Base-by-base conservation (phyloP, 1,140 invertebrate species). In the Amyelois transitella region DNA sequence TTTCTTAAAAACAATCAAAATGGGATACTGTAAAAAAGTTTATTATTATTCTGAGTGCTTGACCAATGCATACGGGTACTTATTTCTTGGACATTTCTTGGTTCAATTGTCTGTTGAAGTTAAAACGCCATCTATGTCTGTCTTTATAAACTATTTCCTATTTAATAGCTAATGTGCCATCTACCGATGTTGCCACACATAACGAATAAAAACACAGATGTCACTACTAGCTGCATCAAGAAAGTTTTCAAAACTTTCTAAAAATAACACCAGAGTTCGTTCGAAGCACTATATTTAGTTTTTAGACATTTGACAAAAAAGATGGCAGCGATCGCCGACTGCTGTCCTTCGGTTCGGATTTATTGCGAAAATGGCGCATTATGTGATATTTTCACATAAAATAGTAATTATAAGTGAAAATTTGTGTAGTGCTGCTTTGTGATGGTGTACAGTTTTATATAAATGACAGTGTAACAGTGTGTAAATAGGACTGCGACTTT, bases 241-340 rank as follows among this genome's bases (percentile, higher is more conserved):
- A 67, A 64, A 58, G 50, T 55, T 67, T 62, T 51, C 69, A 54
- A 66, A 80, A 83, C 68, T 88, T 74, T 81, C 85, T 88, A 88
- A 85, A 85, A 85, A 88, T 88, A 88, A 83, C 85, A 81, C 80
- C 79, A 88, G 82, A 88, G 85, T 88, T 88, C 85, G 85, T 88
- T 75, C 67, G 62, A 72, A 79, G 77, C 80, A 76, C 80, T 88
- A 88, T 83, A 85, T 83, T 88, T 88, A 88, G 85, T 83, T 77
- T 86, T 82, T 82, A 85, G 82, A 86, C 80, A 86, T 86, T 86
- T 88, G 82, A 85, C 82, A 86, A 88, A 85, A 88, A 88, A 86
- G 83, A 88, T 88, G 85, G 85, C 85, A 88, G 80, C 82, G 83
- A 84, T 66, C 73, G 85, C 81, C 75, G 81, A 82, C 77, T 79